phyloP scores from a whole-genome alignment of 2,888 invertebrate genomes.

The Papilio elwesi region DNA sequence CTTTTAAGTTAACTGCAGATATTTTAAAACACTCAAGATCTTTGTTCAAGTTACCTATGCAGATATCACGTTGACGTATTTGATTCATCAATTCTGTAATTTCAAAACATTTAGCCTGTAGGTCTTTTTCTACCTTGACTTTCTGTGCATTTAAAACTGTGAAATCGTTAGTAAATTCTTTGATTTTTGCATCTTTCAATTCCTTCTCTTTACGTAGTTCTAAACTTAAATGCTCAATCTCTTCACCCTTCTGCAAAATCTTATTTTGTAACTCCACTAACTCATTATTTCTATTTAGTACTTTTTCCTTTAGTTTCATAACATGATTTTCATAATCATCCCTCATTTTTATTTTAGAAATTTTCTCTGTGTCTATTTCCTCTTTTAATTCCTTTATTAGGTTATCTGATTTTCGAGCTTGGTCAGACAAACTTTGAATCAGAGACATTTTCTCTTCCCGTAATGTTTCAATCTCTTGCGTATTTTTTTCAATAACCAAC shows the following conservation, averaged over 20 bases:
- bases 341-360: conserved; percentile 60
- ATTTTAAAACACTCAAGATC: conserved; percentile 56
- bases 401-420: conserved; percentile 64
- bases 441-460: conserved; percentile 72
- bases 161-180: conserved; percentile 56
- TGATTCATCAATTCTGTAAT: conserved; percentile 52
- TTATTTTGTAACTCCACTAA: conserved; percentile 72
- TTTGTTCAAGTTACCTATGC: conserved; percentile 55
- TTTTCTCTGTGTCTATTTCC: conserved; percentile 64
- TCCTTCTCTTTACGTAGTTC: conserved; percentile 64
- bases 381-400: conserved; percentile 58
- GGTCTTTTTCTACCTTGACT: conserved; percentile 33
- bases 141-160: conserved; percentile 36
- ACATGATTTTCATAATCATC: conserved; percentile 68
- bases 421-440: conserved; percentile 64
- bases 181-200: conserved; percentile 52
- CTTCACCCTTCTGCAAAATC: conserved; percentile 66
- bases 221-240: conserved; percentile 62
- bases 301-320: conserved; percentile 74
- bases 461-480: conserved; percentile 67
- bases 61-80: conserved; percentile 46
- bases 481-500: conserved; percentile 61
- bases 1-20: conserved; percentile 50
- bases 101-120: conserved; percentile 47
- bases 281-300: conserved; percentile 73